Conservation (phyloP, 1,140 invertebrate species). For the Drosophila pachea region DNA sequence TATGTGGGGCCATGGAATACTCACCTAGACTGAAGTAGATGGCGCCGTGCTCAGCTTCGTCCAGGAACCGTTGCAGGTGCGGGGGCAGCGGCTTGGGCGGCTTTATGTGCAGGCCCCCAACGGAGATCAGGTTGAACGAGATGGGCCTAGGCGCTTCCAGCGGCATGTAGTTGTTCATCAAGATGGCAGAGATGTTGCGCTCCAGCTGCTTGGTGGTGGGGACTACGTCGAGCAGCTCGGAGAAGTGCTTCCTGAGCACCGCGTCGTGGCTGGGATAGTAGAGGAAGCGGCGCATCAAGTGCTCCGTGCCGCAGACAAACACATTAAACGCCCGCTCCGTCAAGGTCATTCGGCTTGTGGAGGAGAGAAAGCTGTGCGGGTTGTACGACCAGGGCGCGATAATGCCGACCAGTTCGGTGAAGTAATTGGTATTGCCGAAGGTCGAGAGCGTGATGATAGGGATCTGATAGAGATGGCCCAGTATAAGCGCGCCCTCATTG, state of each 20-base stretch:
- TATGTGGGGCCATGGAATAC: neutral
- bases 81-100: conserved; percentile 69
- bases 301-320: conserved; percentile 37
- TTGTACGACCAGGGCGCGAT: conserved; percentile 60
- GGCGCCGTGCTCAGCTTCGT: conserved; percentile 79
- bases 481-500: conserved; percentile 77
- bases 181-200: conserved; percentile 80
- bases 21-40: conserved; percentile 81
- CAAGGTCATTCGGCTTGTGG: conserved; percentile 66
- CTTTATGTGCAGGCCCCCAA: conserved; percentile 79
- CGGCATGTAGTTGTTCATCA: conserved; percentile 80
- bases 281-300: conserved; percentile 42
- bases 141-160: conserved; percentile 78
- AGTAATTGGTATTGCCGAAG: conserved; percentile 67
- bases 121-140: conserved; percentile 79
- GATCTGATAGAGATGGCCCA: conserved; percentile 78
- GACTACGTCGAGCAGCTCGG: conserved; percentile 33
- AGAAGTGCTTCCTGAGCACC: conserved; percentile 56
- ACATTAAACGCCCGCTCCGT: conserved; percentile 71
- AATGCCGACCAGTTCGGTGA: conserved; percentile 69
- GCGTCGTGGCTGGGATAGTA: conserved; percentile 62
- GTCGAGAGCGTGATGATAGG: conserved; percentile 69
- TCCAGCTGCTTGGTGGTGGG: conserved; percentile 79
- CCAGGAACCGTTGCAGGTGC: conserved; percentile 60
- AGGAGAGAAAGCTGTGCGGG: conserved; percentile 53